Conservation (phyloP, 2,113 vertebrate species). For the Indicator indicator region DNA sequence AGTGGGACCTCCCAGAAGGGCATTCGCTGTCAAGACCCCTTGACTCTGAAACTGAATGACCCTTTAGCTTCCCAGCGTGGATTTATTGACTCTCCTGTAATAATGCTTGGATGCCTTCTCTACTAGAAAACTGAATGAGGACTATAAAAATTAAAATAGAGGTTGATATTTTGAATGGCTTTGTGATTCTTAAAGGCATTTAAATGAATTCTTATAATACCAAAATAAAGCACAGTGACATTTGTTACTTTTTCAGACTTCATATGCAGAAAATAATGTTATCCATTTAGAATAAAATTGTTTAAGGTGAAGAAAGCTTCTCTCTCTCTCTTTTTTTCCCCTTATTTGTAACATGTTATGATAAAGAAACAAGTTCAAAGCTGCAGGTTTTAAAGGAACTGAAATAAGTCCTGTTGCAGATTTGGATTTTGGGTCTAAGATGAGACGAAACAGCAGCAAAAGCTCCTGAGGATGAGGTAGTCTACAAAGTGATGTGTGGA, state of each 20-base stretch:
- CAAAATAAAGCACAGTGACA: neutral
- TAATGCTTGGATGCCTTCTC: neutral
- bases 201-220: neutral
- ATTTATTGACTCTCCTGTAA: slow-evolving; percentile 1
- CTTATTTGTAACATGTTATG: neutral
- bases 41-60: neutral
- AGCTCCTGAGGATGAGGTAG: neutral
- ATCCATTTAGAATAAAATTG: neutral
- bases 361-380: neutral
- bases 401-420: neutral
- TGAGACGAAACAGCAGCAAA: neutral
- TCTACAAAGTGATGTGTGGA: neutral
- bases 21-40: slow-evolving; percentile 11
- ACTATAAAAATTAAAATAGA: neutral
- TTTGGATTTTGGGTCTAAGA: neutral
- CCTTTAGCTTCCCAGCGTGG: neutral
- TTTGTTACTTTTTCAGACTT: neutral
- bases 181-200: neutral
- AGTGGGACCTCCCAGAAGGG: slow-evolving; percentile 8
- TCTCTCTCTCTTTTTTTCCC: neutral
- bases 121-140: neutral
- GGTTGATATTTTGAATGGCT: neutral
- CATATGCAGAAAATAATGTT: neutral
- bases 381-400: neutral
- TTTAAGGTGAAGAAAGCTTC: neutral